Evolutionary conservation across 2,113 vertebrate genomes (phyloP), one percentile per base, ranked within the genome.

Genomic region (Rhea americana): DNA sequence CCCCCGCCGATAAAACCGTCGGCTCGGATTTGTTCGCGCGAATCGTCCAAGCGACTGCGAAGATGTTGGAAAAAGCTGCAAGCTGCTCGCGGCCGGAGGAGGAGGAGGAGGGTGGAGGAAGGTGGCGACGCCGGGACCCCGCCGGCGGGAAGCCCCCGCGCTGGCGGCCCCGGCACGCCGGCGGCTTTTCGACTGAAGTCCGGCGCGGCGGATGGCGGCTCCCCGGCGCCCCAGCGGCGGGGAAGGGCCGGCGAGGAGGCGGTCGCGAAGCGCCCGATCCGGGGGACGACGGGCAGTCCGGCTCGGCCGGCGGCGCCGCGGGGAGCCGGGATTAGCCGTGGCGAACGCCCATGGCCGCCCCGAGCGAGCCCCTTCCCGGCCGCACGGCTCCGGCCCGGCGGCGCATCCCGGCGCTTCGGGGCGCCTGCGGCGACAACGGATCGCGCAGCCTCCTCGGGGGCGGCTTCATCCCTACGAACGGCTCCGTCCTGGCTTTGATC

Each of bases 391-490:
- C 35, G 6, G 35, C 35, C 35, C 35, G 35, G 35, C 35, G 35
- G 35, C 35, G 35, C 35, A 35, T 35, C 35, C 35, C 35, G 35
- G 35, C 35, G 35, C 35, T 35, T 6, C 35, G 35, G 35, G 35
- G 35, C 35, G 35, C 35, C 35, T 35, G 35, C 35, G 35, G 35
- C 35, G 35, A 35, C 35, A 35, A 35, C 35, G 35, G 35, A 35
- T 35, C 35, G 6, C 35, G 35, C 35, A 35, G 35, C 89, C 94
- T 94, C 94, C 93, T 95, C 72, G 72, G 94, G 95, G 94, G 95
- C 83, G 85, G 94, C 93, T 96, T 96, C 96, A 96, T 95, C 91
- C 89, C 96, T 95, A 83, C 93, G 96, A 95, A 96, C 96, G 96
- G 93, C 94, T 95, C 87, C 94, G 85, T 92, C 94, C 96, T 82